phyloP scores from a whole-genome alignment of 2,113 vertebrate species.

The Bubo scandiacus region DNA sequence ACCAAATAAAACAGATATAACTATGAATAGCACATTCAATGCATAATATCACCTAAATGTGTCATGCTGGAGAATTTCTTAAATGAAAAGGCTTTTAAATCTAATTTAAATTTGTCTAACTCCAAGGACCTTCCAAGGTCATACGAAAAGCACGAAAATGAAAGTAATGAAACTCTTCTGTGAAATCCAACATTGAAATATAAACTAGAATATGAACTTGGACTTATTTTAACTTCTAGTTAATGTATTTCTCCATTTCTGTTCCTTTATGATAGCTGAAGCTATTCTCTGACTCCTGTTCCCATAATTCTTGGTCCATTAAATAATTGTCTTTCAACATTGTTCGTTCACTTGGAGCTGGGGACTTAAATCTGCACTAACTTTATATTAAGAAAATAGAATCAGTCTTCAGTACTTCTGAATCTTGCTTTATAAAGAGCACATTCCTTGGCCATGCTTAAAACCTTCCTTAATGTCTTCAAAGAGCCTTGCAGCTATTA shows the following conservation, averaged over 20 bases:
- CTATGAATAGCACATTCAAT: not conserved
- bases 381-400: not conserved
- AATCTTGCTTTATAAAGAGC: not conserved
- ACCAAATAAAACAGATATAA: not conserved
- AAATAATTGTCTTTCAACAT: not conserved
- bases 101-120: not conserved
- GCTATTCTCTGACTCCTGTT: not conserved
- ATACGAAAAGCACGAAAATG: not conserved
- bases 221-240: not conserved
- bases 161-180: not conserved
- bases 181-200: constrained; percentile 11
- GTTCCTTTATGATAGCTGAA: not conserved
- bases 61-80: not conserved
- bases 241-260: not conserved
- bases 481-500: not conserved
- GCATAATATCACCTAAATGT: not conserved
- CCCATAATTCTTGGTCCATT: not conserved
- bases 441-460: not conserved
- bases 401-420: not conserved
- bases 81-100: not conserved
- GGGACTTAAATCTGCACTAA: not conserved
- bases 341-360: not conserved
- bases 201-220: not conserved
- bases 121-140: not conserved
- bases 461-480: not conserved